phyloP scores from a whole-genome alignment of 2,113 vertebrate species.

The Lates calcarifer region DNA sequence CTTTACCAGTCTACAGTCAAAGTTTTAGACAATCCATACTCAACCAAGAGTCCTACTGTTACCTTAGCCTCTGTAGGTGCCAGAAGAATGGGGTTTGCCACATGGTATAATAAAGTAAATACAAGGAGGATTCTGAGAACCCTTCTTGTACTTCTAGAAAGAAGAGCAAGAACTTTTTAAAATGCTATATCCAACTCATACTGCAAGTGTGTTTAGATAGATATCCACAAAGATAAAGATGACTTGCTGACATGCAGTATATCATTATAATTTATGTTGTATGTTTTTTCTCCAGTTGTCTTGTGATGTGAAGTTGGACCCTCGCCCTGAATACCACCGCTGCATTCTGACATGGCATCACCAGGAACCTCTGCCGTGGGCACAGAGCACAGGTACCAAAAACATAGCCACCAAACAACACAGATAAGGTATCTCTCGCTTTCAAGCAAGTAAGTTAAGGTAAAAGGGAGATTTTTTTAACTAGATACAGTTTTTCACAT shows the following conservation, averaged over 20 bases:
- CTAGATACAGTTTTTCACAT: neutral
- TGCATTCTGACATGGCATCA: conserved; percentile 99
- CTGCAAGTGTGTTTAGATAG: neutral
- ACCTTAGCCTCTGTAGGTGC: neutral
- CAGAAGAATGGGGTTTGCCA: neutral
- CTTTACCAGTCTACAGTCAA: neutral
- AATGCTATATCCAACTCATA: no score
- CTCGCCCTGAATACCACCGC: conserved; percentile 99
- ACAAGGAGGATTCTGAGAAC: neutral
- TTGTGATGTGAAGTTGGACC: conserved; percentile 98
- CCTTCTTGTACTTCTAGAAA: no score
- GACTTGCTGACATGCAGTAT: neutral
- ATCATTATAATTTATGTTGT: neutral
- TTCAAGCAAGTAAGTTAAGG: neutral
- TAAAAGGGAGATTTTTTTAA: neutral
- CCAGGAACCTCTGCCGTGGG: conserved; percentile 99
- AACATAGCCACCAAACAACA: neutral
- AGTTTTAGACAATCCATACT: neutral
- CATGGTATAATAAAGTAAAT: neutral
- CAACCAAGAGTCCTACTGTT: neutral
- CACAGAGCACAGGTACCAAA: conserved; percentile 97
- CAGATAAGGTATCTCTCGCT: neutral
- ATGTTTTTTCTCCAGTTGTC: conserved; percentile 89
- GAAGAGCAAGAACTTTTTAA: no score
- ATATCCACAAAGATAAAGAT: neutral